phyloP scores from a whole-genome alignment of 1,140 invertebrate genomes.

The Brachionus rubens region DNA sequence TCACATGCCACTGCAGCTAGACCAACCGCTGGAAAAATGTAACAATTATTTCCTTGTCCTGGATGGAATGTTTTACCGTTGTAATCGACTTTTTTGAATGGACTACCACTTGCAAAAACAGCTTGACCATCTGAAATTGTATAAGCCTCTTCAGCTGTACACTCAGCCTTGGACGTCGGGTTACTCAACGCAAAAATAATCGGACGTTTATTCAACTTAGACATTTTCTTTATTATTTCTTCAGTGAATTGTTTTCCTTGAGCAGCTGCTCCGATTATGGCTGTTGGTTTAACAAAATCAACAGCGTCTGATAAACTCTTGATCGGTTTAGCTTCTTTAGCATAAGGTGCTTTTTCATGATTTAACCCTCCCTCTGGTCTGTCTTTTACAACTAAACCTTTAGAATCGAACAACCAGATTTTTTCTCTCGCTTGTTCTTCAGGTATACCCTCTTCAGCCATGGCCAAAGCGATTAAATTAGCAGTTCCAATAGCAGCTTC shows the following conservation, averaged over 20 bases:
- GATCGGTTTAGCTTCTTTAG: slow-evolving; percentile 75
- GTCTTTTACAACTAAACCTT: slow-evolving; percentile 57
- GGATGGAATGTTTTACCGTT: slow-evolving; percentile 54
- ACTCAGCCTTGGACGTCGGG: slow-evolving; percentile 91
- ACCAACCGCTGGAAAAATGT: slow-evolving; percentile 60
- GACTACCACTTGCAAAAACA: slow-evolving; percentile 60
- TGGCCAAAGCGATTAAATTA: slow-evolving; percentile 77
- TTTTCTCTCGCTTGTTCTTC: slow-evolving; percentile 72
- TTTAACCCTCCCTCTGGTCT: slow-evolving; percentile 49
- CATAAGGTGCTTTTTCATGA: slow-evolving; percentile 75
- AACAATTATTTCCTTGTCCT: slow-evolving; percentile 60
- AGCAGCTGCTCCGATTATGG: slow-evolving; percentile 83
- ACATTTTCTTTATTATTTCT: slow-evolving; percentile 79
- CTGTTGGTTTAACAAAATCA: slow-evolving; percentile 75
- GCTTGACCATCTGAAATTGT: slow-evolving; percentile 1
- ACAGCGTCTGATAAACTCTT: slow-evolving; percentile 75
- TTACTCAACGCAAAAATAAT: slow-evolving; percentile 93
- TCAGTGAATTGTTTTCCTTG: slow-evolving; percentile 80
- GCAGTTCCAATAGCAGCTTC: slow-evolving; percentile 85
- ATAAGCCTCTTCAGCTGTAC: slow-evolving; percentile 81
- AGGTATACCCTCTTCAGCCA: slow-evolving; percentile 74
- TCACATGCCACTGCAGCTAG: slow-evolving; percentile 54
- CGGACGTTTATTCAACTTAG: slow-evolving; percentile 76
- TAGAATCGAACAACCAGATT: slow-evolving; percentile 70
- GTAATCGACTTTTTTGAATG: slow-evolving; percentile 53